Evolutionary conservation across 2,888 invertebrate genomes (phyloP).

Genomic region (Xanthia togata): DNA sequence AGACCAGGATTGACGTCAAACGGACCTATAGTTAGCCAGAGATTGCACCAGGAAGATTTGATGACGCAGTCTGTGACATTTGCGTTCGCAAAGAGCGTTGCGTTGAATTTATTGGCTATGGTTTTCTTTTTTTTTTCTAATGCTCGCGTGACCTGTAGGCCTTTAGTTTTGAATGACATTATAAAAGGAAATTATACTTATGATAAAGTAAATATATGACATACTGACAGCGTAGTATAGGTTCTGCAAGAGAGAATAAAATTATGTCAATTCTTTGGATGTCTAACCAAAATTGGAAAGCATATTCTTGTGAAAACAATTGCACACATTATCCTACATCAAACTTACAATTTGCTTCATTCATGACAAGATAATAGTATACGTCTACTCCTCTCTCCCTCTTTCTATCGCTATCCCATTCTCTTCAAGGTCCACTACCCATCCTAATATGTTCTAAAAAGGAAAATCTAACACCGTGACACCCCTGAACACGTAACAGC

Average conservation of each 20-base stretch:
- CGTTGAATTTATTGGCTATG: conserved; percentile 53
- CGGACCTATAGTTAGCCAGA: conserved; percentile 59
- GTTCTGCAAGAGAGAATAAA: not conserved
- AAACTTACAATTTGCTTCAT: not conserved
- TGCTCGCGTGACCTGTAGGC: not conserved
- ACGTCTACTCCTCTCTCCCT: not conserved
- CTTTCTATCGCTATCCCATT: conserved; percentile 4
- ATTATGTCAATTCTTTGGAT: not conserved
- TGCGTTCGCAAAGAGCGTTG: conserved; percentile 34
- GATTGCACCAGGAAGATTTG: conserved; percentile 67
- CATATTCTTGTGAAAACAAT: not conserved
- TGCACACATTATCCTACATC: not conserved
- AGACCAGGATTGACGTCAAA: conserved; percentile 64
- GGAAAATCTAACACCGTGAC: conserved; percentile 58
- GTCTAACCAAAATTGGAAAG: not conserved
- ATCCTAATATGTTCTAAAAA: conserved; percentile 29
- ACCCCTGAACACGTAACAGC: conserved; percentile 39
- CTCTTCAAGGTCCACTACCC: conserved; percentile 22
- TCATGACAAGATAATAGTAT: not conserved
- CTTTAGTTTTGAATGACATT: not conserved
- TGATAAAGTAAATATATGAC: not conserved
- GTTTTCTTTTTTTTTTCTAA: conserved; percentile 18
- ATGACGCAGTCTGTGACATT: conserved; percentile 66
- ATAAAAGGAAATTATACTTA: not conserved
- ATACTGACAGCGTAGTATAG: not conserved